These are phyloP conservation scores for Lasiommata megera DNA, from an alignment of 2,888 invertebrate species.

Conservation along the genomic window DNA sequence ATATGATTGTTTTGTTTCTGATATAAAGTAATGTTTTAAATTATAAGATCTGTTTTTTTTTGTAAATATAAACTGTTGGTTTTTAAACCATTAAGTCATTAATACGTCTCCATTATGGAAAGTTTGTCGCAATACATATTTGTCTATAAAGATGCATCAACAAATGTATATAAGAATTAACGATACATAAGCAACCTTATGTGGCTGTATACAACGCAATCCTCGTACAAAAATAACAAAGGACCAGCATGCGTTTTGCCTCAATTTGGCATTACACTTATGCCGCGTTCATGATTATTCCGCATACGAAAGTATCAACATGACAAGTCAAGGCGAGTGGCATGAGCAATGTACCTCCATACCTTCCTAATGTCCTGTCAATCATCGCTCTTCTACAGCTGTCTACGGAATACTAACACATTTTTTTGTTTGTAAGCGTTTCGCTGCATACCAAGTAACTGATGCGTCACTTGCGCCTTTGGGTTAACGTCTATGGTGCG, in stretches of 20 bases:
- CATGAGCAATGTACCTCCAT: slow-evolving; percentile 54
- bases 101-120: no score
- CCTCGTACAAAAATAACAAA: no score
- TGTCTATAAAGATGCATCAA: no score
- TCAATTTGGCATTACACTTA: slow-evolving; percentile 24
- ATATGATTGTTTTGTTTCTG: no score
- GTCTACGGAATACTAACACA: slow-evolving; percentile 56
- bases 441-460: slow-evolving; percentile 56
- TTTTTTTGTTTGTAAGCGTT: slow-evolving; percentile 53
- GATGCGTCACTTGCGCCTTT: slow-evolving; percentile 56
- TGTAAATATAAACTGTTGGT: no score
- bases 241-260: background rate
- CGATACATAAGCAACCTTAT: no score
- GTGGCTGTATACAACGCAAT: no score
- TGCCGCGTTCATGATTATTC: slow-evolving; percentile 54
- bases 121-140: no score
- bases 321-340: slow-evolving; percentile 53
- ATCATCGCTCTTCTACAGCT: slow-evolving; percentile 57
- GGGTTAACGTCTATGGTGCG: slow-evolving; percentile 3
- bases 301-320: slow-evolving; percentile 47
- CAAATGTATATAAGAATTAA: no score
- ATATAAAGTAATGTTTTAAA: no score
- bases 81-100: no score
- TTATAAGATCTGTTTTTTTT: no score
- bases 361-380: slow-evolving; percentile 73